A percentile compares a stretch with the other conserved stretches of the same genome.
phyloP scores from a whole-genome alignment of 2,797 vertebrate species.

The Aeoliscus strigatus region DNA sequence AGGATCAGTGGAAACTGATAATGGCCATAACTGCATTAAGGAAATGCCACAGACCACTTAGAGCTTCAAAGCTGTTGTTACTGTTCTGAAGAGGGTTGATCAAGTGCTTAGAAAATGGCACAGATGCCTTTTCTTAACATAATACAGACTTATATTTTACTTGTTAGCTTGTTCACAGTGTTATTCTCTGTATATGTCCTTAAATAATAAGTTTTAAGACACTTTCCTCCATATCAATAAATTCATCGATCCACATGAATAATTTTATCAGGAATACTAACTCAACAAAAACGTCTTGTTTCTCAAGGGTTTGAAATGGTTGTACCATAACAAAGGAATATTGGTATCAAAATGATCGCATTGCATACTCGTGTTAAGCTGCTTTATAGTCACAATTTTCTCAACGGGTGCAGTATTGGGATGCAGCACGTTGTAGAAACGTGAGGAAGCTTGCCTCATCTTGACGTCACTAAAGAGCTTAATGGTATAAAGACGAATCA shows the following conservation, averaged over 20 bases:
- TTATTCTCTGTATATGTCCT: not conserved
- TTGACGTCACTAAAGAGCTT: slow-evolving; percentile 27
- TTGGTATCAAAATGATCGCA: too few relatives aligned
- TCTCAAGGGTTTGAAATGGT: too few relatives aligned
- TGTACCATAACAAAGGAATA: too few relatives aligned
- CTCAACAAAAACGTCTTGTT: too few relatives aligned
- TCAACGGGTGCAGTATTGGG: too few relatives aligned
- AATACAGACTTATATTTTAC: not conserved
- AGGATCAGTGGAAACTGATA: slow-evolving; percentile 4
- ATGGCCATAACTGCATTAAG: slow-evolving; percentile 37
- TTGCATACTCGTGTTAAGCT: too few relatives aligned
- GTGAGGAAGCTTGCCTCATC: not conserved
- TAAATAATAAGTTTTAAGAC: too few relatives aligned
- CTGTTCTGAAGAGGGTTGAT: slow-evolving; percentile 17
- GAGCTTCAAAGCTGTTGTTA: slow-evolving; percentile 31
- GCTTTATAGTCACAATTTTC: too few relatives aligned
- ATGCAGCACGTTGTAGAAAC: slow-evolving; percentile 26
- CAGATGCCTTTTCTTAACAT: not conserved
- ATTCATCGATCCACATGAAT: too few relatives aligned
- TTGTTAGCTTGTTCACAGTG: not conserved
- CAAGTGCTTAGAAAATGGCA: not conserved
- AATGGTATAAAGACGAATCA: not conserved
- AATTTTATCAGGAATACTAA: too few relatives aligned
- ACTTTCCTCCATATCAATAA: too few relatives aligned
- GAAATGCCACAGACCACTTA: slow-evolving; percentile 32